A percentile compares a stretch with the other conserved stretches of the same genome.
phyloP scores from a whole-genome alignment of 1,140 invertebrate genomes.

The Scaptomyza montana region DNA sequence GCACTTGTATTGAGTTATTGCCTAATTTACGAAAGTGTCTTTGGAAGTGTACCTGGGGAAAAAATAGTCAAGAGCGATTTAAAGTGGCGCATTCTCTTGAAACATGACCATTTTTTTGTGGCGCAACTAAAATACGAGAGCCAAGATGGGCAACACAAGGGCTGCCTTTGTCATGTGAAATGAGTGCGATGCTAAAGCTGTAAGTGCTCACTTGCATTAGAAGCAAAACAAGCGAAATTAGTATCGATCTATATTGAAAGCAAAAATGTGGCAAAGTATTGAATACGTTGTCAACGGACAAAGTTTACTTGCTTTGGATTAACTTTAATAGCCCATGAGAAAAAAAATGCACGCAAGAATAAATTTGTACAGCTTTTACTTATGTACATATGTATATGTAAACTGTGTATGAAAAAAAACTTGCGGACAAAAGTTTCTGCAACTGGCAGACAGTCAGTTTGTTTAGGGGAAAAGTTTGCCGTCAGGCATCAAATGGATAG shows the following conservation, averaged over 20 bases:
- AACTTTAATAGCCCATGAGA: background rate
- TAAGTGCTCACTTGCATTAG: slow-evolving; percentile 16
- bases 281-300: background rate
- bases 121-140: slow-evolving; percentile 3
- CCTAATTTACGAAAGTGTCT: background rate
- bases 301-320: slow-evolving; percentile 2
- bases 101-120: background rate
- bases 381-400: background rate
- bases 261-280: background rate
- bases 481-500: slow-evolving; percentile 2
- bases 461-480: slow-evolving; percentile 16
- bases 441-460: slow-evolving; percentile 6
- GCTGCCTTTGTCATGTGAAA: slow-evolving; percentile 8
- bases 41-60: background rate
- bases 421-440: background rate
- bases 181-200: slow-evolving; percentile 7
- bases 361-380: background rate
- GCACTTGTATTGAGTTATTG: background rate
- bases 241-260: slow-evolving; percentile 30
- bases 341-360: background rate
- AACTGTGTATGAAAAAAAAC: background rate
- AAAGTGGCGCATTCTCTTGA: background rate
- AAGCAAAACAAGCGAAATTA: slow-evolving; percentile 9
- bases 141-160: background rate
- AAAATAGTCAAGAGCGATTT: background rate